Evolutionary conservation across 2,113 vertebrate genomes (phyloP), one percentile per base, ranked within the genome.

Genomic region (Cyphomyrus discorhynchus): DNA sequence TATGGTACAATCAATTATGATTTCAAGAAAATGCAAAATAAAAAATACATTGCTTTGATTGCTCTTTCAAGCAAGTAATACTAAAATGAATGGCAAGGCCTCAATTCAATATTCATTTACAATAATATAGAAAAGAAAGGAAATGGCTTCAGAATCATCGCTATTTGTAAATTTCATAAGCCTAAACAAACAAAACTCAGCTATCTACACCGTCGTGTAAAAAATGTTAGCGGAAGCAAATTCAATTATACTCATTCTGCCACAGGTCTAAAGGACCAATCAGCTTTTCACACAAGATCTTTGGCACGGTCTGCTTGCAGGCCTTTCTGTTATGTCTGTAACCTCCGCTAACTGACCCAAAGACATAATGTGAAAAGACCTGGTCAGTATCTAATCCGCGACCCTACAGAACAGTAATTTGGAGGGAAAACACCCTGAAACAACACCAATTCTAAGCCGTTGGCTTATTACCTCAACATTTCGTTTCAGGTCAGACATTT

Each of bases 1-100:
- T 94, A 88, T 90, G 95, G 93, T 96, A 95, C 96, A 97, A 96
- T 95, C 94, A 96, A 96, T 96, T 97, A 97, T 96, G 96, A 95
- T 96, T 94, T 93, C 91, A 94, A 92, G 90, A 70, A 93, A 92
- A 89, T 93, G 93, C 91, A 94, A 94, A 95, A 96, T 95, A 93
- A 96, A 56, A 95, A 96, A 97, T 92, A 95, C 95, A 94, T 93
- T 95, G 94, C 94, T 94, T 93, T 94, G 94, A 94, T 93, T 93
- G 93, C 93, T 93, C 93, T 92, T 92, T 91, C 90, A 94, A 93
- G 93, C 93, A 92, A 93, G 93, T 95, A 94, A 96, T 92, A 95
- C 93, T 95, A 95, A 97, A 96, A 96, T 96, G 91, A 94, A 94
- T 93, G 93, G 91, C 93, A 95, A 96, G 94, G 95, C 95, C 94